Conservation (phyloP, 2,797 vertebrate genomes). For the Esox masquinongy region DNA sequence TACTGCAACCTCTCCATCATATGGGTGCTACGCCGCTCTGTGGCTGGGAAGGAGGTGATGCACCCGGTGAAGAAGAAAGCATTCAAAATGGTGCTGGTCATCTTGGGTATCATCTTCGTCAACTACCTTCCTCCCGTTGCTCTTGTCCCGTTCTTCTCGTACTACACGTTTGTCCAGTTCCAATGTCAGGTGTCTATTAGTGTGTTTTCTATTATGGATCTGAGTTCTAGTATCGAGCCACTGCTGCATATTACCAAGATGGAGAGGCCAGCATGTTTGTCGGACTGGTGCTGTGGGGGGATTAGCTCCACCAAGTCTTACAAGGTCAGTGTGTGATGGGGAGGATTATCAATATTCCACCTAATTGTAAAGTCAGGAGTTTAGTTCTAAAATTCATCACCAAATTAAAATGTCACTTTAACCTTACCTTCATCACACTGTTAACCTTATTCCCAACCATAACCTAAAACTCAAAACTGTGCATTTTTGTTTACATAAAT, state of each 20-base stretch:
- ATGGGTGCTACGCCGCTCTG: slow-evolving; percentile 73
- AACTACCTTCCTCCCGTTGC: slow-evolving; percentile 75
- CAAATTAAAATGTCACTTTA: not conserved
- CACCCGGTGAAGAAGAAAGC: slow-evolving; percentile 77
- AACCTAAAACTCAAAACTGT: not conserved
- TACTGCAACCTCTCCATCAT: slow-evolving; percentile 77
- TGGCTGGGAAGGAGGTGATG: slow-evolving; percentile 71
- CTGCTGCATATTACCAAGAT: slow-evolving; percentile 74
- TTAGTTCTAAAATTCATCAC: not conserved
- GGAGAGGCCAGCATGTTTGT: slow-evolving; percentile 35
- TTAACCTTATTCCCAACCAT: not conserved
- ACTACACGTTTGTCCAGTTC: slow-evolving; percentile 58
- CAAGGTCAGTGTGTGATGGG: slow-evolving; percentile 31
- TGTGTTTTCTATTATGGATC: slow-evolving; percentile 75
- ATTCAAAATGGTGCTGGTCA: slow-evolving; percentile 70
- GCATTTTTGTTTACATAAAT: not conserved
- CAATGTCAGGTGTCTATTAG: slow-evolving; percentile 66
- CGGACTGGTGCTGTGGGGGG: slow-evolving; percentile 43
- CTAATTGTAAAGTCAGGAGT: not conserved
- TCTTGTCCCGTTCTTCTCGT: slow-evolving; percentile 70
- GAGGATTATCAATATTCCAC: not conserved
- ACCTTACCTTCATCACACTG: not conserved
- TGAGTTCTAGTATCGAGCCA: slow-evolving; percentile 78
- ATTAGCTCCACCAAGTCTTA: slow-evolving; percentile 4
- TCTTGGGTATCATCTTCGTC: slow-evolving; percentile 68